These are phyloP conservation scores for Eciton burchellii DNA, from an alignment of 1,140 invertebrate genomes.

Conservation along the genomic window DNA sequence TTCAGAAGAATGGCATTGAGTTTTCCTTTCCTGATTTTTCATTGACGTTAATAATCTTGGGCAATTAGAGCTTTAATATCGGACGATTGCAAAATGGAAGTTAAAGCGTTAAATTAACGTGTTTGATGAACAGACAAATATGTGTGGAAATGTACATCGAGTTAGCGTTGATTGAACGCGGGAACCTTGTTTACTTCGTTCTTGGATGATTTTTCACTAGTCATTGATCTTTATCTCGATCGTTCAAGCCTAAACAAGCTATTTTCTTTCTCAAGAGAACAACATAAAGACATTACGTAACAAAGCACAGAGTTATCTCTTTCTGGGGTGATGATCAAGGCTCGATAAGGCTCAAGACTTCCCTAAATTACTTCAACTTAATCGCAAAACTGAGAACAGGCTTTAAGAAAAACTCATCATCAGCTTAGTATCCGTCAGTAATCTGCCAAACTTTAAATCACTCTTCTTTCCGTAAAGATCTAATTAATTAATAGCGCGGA, in stretches of 20 bases:
- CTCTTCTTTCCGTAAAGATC: too few species aligned
- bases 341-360: constrained; percentile 1
- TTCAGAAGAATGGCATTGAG: not conserved
- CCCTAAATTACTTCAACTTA: not conserved
- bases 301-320: not conserved
- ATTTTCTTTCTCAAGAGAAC: not conserved
- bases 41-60: constrained; percentile 1
- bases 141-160: not conserved
- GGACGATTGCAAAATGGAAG: not conserved
- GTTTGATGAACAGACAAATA: constrained; percentile 4
- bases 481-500: too few species aligned
- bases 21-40: not conserved
- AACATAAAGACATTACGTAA: not conserved
- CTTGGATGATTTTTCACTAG: not conserved
- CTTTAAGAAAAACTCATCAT: not conserved
- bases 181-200: not conserved
- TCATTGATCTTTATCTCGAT: constrained; percentile 6
- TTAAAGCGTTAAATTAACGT: constrained; percentile 7
- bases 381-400: not conserved
- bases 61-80: not conserved
- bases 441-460: too few species aligned
- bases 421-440: not conserved
- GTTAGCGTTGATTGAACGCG: not conserved
- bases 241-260: not conserved
- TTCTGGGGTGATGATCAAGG: not conserved